phyloP scores from a whole-genome alignment of 1,140 invertebrate species.

The Hylaeus anthracinus region DNA sequence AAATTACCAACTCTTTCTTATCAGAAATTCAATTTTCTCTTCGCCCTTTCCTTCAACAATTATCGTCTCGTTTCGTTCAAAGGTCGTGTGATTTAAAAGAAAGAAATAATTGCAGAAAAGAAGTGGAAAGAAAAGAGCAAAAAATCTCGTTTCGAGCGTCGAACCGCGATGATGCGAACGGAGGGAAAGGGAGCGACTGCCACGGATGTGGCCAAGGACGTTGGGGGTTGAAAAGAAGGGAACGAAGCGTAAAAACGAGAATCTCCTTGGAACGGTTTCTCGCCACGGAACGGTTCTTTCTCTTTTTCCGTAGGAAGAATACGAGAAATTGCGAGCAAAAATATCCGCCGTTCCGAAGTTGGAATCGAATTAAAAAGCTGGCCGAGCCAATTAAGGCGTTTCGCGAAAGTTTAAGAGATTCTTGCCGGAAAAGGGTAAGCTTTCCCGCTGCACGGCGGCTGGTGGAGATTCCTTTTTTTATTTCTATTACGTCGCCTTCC shows the following conservation, averaged over 20 bases:
- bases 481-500: slow-evolving; percentile 75
- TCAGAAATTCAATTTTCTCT: no score
- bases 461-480: slow-evolving; percentile 22
- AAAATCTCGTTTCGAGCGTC: slow-evolving; percentile 4
- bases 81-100: no score
- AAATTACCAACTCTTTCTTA: no score
- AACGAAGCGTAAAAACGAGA: background rate
- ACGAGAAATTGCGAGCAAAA: slow-evolving; percentile 48
- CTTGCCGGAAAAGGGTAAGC: slow-evolving; percentile 46
- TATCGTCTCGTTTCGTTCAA: no score
- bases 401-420: slow-evolving; percentile 74
- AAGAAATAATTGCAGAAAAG: background rate
- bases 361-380: slow-evolving; percentile 74
- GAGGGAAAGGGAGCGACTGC: background rate
- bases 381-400: slow-evolving; percentile 78
- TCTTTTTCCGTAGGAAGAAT: slow-evolving; percentile 15
- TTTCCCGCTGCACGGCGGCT: slow-evolving; percentile 49
- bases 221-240: background rate
- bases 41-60: no score
- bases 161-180: background rate
- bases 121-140: background rate
- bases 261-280: slow-evolving; percentile 9
- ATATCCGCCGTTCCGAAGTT: slow-evolving; percentile 55
- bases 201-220: background rate
- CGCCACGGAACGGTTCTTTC: slow-evolving; percentile 6